These are phyloP conservation scores for Columba livia DNA, from an alignment of 2,113 vertebrate species.

Conservation along the genomic window DNA sequence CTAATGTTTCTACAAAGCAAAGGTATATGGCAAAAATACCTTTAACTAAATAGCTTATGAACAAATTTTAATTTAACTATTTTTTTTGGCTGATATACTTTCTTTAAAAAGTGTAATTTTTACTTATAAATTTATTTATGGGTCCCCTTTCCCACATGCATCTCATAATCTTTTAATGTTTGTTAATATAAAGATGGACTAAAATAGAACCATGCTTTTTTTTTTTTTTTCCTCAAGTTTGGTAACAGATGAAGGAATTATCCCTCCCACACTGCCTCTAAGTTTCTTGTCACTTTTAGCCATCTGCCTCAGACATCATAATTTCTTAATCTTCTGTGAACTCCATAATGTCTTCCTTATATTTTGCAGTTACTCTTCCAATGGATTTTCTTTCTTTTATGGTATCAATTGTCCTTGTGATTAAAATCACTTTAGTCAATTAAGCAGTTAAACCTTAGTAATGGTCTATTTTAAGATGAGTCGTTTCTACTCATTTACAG, in stretches of 20 bases:
- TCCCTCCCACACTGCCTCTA: not conserved
- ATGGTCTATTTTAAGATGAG: not conserved
- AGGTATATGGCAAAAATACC: not conserved
- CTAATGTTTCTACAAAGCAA: not conserved
- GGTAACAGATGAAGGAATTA: not conserved
- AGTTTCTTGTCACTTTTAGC: not conserved
- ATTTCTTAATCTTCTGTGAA: not conserved
- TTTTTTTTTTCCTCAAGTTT: not conserved
- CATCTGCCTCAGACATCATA: not conserved
- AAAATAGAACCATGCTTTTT: not conserved
- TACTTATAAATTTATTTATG: not conserved
- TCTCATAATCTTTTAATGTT: not conserved
- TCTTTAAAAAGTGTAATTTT: not conserved
- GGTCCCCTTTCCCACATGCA: fast-evolving
- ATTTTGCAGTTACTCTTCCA: not conserved
- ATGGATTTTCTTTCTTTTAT: not conserved
- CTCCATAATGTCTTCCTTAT: not conserved
- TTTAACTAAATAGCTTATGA: not conserved
- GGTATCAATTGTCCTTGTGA: not conserved
- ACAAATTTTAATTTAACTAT: not conserved
- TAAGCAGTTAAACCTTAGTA: not conserved
- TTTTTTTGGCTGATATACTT: not conserved
- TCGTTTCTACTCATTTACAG: not conserved
- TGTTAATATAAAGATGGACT: not conserved
- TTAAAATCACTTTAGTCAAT: not conserved